phyloP scores from a whole-genome alignment of 2,797 vertebrate species.

The Chelon labrosus region DNA sequence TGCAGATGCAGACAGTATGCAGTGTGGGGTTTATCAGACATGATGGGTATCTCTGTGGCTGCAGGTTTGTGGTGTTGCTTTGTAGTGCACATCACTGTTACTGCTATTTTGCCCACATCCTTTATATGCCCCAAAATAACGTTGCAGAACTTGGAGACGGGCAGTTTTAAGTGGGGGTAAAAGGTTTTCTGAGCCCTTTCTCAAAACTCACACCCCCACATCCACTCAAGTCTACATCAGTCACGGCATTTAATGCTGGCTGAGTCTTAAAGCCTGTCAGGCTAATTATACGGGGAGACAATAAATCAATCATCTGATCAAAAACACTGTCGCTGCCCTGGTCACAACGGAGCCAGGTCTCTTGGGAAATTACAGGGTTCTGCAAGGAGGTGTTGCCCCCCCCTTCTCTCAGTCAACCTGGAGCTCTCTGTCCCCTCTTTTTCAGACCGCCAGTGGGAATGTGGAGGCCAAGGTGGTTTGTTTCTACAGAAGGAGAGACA shows the following conservation, averaged over 20 bases:
- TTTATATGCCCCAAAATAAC: neutral
- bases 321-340: conserved; percentile 23
- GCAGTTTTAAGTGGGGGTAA: neutral
- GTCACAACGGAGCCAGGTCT: conserved; percentile 60
- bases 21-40: conserved; percentile 2
- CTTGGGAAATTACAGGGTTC: conserved; percentile 67
- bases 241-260: conserved; percentile 52
- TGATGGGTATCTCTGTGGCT: neutral
- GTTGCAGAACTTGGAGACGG: neutral
- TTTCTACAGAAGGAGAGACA: conserved; percentile 97
- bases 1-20: neutral
- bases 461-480: conserved; percentile 99
- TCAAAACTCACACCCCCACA: conserved; percentile 1
- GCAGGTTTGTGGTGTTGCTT: neutral
- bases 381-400: conserved; percentile 34
- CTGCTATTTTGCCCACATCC: conserved; percentile 16
- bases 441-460: conserved; percentile 96
- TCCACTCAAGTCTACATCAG: conserved; percentile 39
- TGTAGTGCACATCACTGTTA: neutral
- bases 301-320: conserved; percentile 67
- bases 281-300: conserved; percentile 60
- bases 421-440: conserved; percentile 54
- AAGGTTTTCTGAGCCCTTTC: neutral
- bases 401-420: conserved; percentile 32
- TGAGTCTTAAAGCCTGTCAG: conserved; percentile 51